Evolutionary conservation across 1,140 invertebrate genomes (phyloP).

Genomic region (Coptotermes formosanus): DNA sequence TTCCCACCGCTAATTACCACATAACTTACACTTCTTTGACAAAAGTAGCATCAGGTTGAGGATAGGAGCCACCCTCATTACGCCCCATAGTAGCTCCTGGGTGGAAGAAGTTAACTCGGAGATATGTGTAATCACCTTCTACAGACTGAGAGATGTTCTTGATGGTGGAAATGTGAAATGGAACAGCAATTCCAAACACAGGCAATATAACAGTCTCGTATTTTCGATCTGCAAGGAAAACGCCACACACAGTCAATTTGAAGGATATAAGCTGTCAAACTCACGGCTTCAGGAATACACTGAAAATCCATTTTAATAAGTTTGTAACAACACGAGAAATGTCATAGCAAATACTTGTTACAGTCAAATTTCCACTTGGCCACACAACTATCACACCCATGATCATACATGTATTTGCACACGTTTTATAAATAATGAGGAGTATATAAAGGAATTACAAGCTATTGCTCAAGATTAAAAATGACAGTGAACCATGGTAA

Average conservation of each 20-base stretch:
- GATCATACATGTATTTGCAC: too few relatives aligned
- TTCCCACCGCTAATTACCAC: background rate
- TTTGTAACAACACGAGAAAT: background rate
- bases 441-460: background rate
- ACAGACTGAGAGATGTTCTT: constrained; percentile 98
- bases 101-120: constrained; percentile 98
- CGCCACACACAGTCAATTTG: background rate
- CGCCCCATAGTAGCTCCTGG: constrained; percentile 94
- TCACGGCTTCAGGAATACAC: too few relatives aligned
- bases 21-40: constrained; percentile 93
- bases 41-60: constrained; percentile 93
- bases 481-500: background rate
- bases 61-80: constrained; percentile 84
- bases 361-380: too few relatives aligned
- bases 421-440: too few relatives aligned
- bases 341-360: background rate
- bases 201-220: constrained; percentile 98
- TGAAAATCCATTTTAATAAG: background rate
- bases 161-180: constrained; percentile 98
- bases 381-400: too few relatives aligned
- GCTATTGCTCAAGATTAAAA: background rate
- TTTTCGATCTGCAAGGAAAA: constrained; percentile 74
- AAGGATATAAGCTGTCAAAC: too few relatives aligned
- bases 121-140: constrained; percentile 98
- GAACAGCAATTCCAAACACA: constrained; percentile 92